Conservation (phyloP, 2,888 invertebrate genomes). For the Eupsilia transversa region DNA sequence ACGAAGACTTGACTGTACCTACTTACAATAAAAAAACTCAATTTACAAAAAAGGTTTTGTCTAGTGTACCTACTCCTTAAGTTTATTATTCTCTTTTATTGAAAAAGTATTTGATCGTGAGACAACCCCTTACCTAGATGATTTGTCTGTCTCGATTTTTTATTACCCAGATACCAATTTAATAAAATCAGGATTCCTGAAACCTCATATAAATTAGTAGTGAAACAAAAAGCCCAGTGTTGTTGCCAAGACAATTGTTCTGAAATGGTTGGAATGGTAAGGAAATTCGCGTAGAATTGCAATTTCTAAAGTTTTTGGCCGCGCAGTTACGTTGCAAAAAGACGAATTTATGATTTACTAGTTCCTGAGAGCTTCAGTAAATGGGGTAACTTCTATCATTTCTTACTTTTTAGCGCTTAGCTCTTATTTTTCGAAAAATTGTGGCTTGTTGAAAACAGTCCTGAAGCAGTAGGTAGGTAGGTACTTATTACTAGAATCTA, state of each 20-base stretch:
- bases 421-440: background rate
- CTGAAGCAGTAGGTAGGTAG: background rate
- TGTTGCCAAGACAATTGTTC: constrained; percentile 60
- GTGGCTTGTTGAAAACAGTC: background rate
- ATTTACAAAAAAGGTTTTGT: background rate
- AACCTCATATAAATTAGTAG: constrained; percentile 33
- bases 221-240: constrained; percentile 43
- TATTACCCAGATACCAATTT: background rate
- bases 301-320: constrained; percentile 52
- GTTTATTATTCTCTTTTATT: background rate
- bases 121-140: background rate
- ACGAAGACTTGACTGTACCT: background rate
- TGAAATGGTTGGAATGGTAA: constrained; percentile 10
- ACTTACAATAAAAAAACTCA: background rate
- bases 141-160: background rate
- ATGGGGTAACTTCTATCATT: constrained; percentile 18
- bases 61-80: background rate
- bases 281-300: constrained; percentile 28
- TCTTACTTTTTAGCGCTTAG: constrained; percentile 2
- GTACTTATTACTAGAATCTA: background rate
- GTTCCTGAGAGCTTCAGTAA: constrained; percentile 23
- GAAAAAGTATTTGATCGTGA: constrained; percentile 8
- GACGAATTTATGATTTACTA: constrained; percentile 50
- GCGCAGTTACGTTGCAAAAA: constrained; percentile 53
- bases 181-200: background rate